Evolutionary conservation across 53 echinoderm and acorn worm species (phyloP).

Genomic region (Temnopleurus reevesii): DNA sequence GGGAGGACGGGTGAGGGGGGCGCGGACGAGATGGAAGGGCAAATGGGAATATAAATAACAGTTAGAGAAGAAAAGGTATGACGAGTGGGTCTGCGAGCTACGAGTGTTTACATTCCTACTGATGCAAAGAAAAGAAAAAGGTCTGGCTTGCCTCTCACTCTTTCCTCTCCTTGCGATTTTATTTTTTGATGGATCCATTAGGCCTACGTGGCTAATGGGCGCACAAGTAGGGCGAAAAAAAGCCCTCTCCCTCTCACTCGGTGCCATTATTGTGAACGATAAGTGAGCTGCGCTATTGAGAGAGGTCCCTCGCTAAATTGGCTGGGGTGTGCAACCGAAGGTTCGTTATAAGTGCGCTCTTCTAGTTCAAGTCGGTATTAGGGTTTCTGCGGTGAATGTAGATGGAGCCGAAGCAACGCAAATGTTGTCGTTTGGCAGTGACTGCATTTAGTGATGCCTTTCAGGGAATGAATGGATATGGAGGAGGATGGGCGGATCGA

Average conservation of each 20-base stretch:
- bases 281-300: conserved; percentile 45
- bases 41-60: conserved; percentile 62
- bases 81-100: conserved; percentile 36
- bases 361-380: conserved; percentile 53
- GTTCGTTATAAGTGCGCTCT: conserved; percentile 43
- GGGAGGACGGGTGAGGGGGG: background rate
- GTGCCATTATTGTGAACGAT: conserved; percentile 53
- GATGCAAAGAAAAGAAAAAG: conserved; percentile 60
- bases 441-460: background rate
- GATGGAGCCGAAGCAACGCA: conserved; percentile 30
- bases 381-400: conserved; percentile 52
- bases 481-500: background rate
- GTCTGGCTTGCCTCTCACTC: conserved; percentile 36
- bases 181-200: conserved; percentile 63
- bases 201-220: conserved; percentile 58
- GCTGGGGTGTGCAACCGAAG: conserved; percentile 13
- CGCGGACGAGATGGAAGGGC: conserved; percentile 37
- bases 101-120: conserved; percentile 61
- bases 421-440: conserved; percentile 42
- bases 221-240: conserved; percentile 61
- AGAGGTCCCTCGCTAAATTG: conserved; percentile 35
- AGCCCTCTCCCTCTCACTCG: conserved; percentile 37
- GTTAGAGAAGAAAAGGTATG: conserved; percentile 50
- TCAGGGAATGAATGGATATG: background rate
- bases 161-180: conserved; percentile 29